These are phyloP conservation scores for Tympanoctomys barrerae DNA, from an alignment of 2,797 vertebrate genomes.

Conservation along the genomic window DNA sequence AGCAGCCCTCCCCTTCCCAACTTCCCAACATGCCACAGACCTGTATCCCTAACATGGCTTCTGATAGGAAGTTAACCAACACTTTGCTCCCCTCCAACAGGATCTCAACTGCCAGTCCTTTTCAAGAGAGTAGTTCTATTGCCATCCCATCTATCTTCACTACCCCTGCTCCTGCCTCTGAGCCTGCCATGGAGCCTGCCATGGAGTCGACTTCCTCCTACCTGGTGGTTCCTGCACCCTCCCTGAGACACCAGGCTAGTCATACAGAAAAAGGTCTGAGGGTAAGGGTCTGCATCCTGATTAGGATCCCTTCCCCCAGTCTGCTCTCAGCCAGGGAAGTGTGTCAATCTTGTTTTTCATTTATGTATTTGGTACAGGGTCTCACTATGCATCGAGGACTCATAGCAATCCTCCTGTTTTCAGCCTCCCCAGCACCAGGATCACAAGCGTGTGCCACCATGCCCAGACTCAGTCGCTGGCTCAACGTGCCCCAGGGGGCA, in stretches of 20 bases:
- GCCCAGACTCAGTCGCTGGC: too few species aligned
- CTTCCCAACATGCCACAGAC: accelerated
- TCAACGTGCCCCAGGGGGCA: too few species aligned
- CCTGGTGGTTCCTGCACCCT: accelerated
- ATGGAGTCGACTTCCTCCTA: accelerated
- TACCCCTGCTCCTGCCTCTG: accelerated
- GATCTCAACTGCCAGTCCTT: accelerated
- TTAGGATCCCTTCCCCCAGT: not conserved
- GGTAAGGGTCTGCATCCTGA: accelerated
- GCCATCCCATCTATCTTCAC: accelerated
- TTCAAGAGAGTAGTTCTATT: accelerated
- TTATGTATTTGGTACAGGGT: too few species aligned
- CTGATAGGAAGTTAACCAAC: not conserved
- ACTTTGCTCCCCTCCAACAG: conserved; percentile 35
- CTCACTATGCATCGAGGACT: too few species aligned
- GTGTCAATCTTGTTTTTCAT: too few species aligned
- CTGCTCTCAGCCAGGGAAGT: not conserved
- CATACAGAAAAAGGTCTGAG: conserved; percentile 63
- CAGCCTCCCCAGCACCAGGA: too few species aligned
- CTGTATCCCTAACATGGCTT: not conserved
- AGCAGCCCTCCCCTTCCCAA: too few species aligned
- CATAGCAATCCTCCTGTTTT: too few species aligned
- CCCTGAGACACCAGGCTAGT: conserved; percentile 51
- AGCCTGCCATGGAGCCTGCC: accelerated
- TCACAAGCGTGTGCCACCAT: too few species aligned